Evolutionary conservation across 2,888 invertebrate genomes (phyloP), one percentile per base, ranked within the genome.

Genomic region (Brenthis ino): DNA sequence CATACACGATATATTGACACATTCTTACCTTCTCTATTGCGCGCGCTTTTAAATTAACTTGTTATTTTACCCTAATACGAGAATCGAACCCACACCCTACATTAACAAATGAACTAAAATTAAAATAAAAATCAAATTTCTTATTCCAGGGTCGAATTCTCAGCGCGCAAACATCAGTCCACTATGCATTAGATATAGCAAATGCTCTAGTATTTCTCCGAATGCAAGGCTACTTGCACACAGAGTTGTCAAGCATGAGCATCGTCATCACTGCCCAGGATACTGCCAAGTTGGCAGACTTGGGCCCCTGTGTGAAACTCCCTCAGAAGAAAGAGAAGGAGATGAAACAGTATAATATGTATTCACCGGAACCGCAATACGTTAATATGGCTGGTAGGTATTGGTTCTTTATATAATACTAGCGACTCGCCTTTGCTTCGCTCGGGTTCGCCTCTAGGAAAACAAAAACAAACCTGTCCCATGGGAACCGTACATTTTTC

Each of bases 171-270:
- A 87, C 88, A 0, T 80, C 92, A 3, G 87, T 93, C 48, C 86
- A 86, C 69, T 93, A 93, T 73, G 81, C 88, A 0, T 75, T 89
- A 20, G 93, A 93, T 79, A 83, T 93, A 33, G 86, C 91, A 5
- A 89, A 87, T 72, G 94, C 93, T 0, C 79, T 91, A 14, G 84
- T 87, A 1, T 93, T 93, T 80, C 82, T 94, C 4, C 84, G 87
- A 28, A 93, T 92, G 89, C 92, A 90, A 75, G 91, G 91, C 14
- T 91, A 84, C 77, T 74, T 93, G 1, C 93, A 94, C 82, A 89
- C 93, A 0, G 89, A 85, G 43, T 80, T 94, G 20, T 87, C 82
- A 71, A 93, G 93, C 74, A 81, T 83, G 64, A 79, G 85, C 51
- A 76, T 93, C n/a, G 85, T 92, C 82, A 77, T 94, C 14, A 92